These are phyloP conservation scores for Carassius auratus DNA, from an alignment of 2,113 vertebrate species.

Conservation along the genomic window DNA sequence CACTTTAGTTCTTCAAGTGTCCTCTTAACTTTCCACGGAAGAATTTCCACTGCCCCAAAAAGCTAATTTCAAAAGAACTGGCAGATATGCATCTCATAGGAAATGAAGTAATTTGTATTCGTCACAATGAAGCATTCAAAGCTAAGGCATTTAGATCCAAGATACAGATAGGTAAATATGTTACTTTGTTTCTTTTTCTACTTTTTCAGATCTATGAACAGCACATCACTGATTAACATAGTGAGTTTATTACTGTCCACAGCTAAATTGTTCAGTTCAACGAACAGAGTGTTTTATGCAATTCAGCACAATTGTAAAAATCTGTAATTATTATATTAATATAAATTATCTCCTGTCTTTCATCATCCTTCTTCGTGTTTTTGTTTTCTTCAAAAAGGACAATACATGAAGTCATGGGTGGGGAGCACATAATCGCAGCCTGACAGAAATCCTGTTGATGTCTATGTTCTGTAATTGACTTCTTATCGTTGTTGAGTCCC, in stretches of 20 bases:
- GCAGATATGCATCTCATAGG: not conserved
- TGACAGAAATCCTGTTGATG: slow-evolving; percentile 13
- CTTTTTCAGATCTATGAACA: not conserved
- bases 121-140: not conserved
- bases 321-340: not conserved
- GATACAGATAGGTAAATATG: not conserved
- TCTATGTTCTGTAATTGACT: not conserved
- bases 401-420: slow-evolving; percentile 6
- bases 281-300: not conserved
- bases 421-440: not conserved
- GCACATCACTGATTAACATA: not conserved
- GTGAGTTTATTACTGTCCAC: not conserved
- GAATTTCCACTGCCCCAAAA: not conserved
- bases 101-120: not conserved
- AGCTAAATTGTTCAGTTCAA: not conserved
- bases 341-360: not conserved
- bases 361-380: not conserved
- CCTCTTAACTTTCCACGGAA: not conserved
- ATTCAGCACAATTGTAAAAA: not conserved
- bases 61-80: not conserved
- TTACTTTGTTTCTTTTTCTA: too few relatives aligned
- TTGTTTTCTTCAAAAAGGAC: not conserved
- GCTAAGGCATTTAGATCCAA: not conserved
- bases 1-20: not conserved
- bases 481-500: not conserved